A percentile compares a stretch with the other conserved stretches of the same genome.
Conservation (phyloP, 1,140 invertebrate genomes). For the Planococcus citri region DNA sequence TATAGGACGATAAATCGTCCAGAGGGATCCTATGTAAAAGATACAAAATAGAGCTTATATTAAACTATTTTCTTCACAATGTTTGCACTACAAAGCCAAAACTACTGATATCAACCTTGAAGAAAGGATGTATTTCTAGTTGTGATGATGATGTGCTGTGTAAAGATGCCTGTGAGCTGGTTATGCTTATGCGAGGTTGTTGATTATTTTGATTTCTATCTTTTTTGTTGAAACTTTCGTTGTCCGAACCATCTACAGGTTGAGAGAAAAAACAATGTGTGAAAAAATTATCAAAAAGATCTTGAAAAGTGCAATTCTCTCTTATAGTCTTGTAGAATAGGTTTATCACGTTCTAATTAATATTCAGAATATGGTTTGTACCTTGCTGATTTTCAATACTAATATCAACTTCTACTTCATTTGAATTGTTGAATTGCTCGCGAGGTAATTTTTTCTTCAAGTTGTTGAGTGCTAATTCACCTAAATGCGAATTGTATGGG, state of each 20-base stretch:
- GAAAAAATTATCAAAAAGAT: no score
- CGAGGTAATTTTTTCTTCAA: conserved; percentile 75
- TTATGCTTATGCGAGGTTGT: conserved; percentile 38
- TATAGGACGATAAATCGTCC: conserved; percentile 85
- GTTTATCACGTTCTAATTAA: no score
- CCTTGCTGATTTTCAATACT: conserved; percentile 29
- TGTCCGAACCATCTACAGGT: conserved; percentile 45
- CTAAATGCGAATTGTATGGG: conserved; percentile 61
- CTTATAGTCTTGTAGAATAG: no score
- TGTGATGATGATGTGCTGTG: conserved; percentile 44
- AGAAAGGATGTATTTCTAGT: conserved; percentile 68
- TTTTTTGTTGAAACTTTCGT: conserved; percentile 45
- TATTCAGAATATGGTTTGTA: no score
- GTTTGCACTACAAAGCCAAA: no score
- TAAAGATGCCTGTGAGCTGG: conserved; percentile 44
- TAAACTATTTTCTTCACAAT: no score
- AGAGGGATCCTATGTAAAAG: conserved; percentile 54
- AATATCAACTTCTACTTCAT: conserved; percentile 28
- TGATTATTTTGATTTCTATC: conserved; percentile 38
- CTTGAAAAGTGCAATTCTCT: no score
- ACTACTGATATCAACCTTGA: conserved; percentile 52
- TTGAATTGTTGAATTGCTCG: conserved; percentile 34
- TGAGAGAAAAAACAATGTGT: no score
- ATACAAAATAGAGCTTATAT: conserved; percentile 22
- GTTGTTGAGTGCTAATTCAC: conserved; percentile 53